Conservation (phyloP, 92 coral and sea anemone genomes). For the Epizoanthus stellaris region DNA sequence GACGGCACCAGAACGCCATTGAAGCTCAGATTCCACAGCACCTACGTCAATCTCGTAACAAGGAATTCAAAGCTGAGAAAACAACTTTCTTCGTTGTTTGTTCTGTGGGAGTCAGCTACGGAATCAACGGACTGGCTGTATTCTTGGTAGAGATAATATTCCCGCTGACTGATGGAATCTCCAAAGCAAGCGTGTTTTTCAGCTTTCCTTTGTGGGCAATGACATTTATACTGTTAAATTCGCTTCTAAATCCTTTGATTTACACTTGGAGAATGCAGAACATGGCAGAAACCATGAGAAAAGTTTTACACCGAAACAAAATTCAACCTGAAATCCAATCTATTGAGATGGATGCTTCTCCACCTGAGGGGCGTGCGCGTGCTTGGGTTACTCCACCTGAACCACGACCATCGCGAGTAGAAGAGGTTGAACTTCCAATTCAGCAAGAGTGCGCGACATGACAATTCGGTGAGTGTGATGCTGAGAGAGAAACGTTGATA, state of each 20-base stretch:
- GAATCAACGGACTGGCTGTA: not conserved
- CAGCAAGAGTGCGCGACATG: too few relatives aligned
- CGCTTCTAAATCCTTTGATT: too few relatives aligned
- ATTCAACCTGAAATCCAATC: not conserved
- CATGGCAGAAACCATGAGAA: not conserved
- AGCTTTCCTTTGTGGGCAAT: constrained; percentile 4
- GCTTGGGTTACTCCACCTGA: too few relatives aligned
- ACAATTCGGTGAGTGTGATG: too few relatives aligned
- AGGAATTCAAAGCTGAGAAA: constrained; percentile 18
- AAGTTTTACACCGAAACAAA: not conserved
- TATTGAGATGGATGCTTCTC: too few relatives aligned
- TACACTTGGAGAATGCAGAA: not conserved
- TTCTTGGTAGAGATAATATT: not conserved
- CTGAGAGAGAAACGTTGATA: too few relatives aligned
- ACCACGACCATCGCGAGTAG: too few relatives aligned
- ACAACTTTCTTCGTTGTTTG: constrained; percentile 1
- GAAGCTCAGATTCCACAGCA: not conserved
- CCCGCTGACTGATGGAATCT: too few relatives aligned
- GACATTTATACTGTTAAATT: not conserved
- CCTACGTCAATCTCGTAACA: not conserved
- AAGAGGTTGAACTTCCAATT: too few relatives aligned
- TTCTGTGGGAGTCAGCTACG: constrained; percentile 3
- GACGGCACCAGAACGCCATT: constrained; percentile 9
- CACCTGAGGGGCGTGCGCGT: too few relatives aligned
- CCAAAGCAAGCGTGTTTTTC: constrained; percentile 3